Conservation (phyloP, 2,888 invertebrate species). For the Cephus nigrinus region DNA sequence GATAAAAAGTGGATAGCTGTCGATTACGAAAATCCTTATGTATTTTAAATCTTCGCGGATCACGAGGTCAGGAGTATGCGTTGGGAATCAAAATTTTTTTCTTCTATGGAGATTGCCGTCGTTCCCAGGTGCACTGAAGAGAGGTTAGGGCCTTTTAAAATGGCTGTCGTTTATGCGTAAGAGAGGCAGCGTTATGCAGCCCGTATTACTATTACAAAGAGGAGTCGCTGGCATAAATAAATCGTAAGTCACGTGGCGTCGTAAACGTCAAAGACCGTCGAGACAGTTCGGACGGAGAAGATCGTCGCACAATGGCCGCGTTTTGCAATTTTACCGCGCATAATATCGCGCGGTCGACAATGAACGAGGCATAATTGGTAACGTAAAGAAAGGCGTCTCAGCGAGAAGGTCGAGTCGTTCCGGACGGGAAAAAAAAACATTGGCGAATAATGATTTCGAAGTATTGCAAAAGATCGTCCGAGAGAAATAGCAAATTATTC, state of each 20-base stretch:
- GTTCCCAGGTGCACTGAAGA: slow-evolving; percentile 50
- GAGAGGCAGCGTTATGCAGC: slow-evolving; percentile 49
- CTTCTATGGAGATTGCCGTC: slow-evolving; percentile 55
- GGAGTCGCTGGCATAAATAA: slow-evolving; percentile 61
- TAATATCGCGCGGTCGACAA: not conserved
- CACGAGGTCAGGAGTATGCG: not conserved
- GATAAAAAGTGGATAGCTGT: not conserved
- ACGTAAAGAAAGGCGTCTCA: not conserved
- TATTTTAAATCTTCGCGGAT: not conserved
- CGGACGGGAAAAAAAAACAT: not conserved
- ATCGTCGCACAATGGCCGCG: slow-evolving; percentile 4
- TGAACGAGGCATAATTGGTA: slow-evolving; percentile 5
- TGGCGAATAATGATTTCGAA: not conserved
- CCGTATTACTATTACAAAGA: slow-evolving; percentile 59
- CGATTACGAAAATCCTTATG: not conserved
- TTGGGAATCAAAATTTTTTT: slow-evolving; percentile 14
- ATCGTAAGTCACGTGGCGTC: slow-evolving; percentile 60
- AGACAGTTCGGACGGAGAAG: slow-evolving; percentile 50
- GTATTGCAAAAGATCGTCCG: not conserved
- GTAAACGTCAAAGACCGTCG: slow-evolving; percentile 59
- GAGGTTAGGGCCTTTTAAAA: slow-evolving; percentile 56
- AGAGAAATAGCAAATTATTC: not conserved
- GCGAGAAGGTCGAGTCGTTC: not conserved
- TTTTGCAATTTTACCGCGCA: not conserved
- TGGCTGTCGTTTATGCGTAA: slow-evolving; percentile 59